phyloP scores from a whole-genome alignment of 2,113 vertebrate species.

The Pelobates fuscus region DNA sequence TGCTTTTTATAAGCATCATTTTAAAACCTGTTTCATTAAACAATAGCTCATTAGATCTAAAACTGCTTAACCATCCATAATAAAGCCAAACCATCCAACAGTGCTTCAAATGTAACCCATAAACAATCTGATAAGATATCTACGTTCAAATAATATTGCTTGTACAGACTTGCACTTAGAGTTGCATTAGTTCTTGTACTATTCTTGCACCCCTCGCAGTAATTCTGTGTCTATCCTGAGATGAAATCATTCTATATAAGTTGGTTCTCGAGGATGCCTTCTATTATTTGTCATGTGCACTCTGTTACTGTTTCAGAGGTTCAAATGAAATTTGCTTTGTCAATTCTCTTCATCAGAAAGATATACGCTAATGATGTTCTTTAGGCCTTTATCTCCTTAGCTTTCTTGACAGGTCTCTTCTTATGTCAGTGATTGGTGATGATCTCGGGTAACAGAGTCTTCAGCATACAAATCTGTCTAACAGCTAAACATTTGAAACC shows the following conservation, averaged over 20 bases:
- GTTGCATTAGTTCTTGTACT: too few relatives aligned
- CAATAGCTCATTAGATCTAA: too few relatives aligned
- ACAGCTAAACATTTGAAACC: slow-evolving; percentile 12
- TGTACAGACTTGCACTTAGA: too few relatives aligned
- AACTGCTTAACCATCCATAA: too few relatives aligned
- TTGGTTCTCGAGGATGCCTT: background rate
- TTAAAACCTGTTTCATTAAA: too few relatives aligned
- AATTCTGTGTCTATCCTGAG: too few relatives aligned
- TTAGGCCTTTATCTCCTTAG: slow-evolving; percentile 12
- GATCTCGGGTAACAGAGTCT: slow-evolving; percentile 23
- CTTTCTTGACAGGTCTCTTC: slow-evolving; percentile 19
- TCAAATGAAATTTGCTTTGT: slow-evolving; percentile 26
- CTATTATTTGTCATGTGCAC: background rate
- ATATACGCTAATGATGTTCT: slow-evolving; percentile 26
- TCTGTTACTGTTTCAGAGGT: background rate
- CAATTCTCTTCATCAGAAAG: slow-evolving; percentile 25
- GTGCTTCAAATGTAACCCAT: too few relatives aligned
- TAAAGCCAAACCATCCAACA: too few relatives aligned
- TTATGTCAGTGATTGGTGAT: slow-evolving; percentile 32
- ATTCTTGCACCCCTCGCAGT: too few relatives aligned
- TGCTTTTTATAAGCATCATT: too few relatives aligned
- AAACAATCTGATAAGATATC: too few relatives aligned
- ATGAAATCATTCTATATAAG: background rate
- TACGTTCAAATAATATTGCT: too few relatives aligned
- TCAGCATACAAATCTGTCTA: slow-evolving; percentile 27